These are phyloP conservation scores for Betta splendens DNA, from an alignment of 2,797 vertebrate species.

Conservation along the genomic window DNA sequence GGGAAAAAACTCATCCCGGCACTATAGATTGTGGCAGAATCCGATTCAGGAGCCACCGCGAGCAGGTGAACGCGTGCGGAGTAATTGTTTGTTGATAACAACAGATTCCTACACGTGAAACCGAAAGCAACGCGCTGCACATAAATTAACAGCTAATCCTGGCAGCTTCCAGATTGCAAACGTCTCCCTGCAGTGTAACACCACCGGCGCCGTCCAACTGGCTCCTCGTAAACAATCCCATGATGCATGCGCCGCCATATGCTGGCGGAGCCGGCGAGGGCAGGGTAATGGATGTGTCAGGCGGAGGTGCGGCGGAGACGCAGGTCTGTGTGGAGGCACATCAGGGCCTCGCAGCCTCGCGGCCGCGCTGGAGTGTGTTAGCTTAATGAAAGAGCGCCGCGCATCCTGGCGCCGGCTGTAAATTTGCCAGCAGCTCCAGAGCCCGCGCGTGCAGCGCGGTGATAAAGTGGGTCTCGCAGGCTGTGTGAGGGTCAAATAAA, in stretches of 20 bases:
- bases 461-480: conserved; percentile 66
- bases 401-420: conserved; percentile 55
- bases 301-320: conserved; percentile 59
- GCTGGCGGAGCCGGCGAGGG: conserved; percentile 26
- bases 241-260: conserved; percentile 42
- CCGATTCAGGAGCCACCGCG: neutral
- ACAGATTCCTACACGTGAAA: conserved; percentile 18
- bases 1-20: conserved; percentile 9
- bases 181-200: conserved; percentile 38
- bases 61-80: conserved; percentile 3
- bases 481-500: conserved; percentile 71
- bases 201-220: conserved; percentile 14
- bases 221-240: conserved; percentile 38
- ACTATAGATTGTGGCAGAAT: conserved; percentile 18
- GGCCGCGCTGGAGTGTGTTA: conserved; percentile 76
- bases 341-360: conserved; percentile 52
- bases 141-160: conserved; percentile 54
- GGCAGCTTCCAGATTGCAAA: conserved; percentile 38
- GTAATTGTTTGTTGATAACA: conserved; percentile 27
- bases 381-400: conserved; percentile 75
- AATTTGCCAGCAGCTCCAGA: conserved; percentile 54
- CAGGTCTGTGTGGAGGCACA: conserved; percentile 64
- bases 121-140: conserved; percentile 23
- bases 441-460: conserved; percentile 38
- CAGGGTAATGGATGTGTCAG: conserved; percentile 52